Evolutionary conservation across 1,140 invertebrate species (phyloP).

Genomic region (Spodoptera litura): DNA sequence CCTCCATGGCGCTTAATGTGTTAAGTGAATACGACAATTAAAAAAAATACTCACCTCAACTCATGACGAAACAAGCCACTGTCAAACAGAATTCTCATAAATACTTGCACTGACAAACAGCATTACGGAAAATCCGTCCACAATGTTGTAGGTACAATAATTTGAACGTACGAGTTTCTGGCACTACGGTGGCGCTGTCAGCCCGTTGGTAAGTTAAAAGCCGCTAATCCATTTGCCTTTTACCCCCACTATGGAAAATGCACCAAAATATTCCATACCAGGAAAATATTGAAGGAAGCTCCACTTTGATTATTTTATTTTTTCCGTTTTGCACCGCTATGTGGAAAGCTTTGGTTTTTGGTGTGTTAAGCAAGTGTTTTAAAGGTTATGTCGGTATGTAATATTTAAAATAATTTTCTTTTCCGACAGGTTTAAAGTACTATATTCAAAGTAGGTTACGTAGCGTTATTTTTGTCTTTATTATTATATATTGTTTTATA

Average conservation of each 20-base stretch:
- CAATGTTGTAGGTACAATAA: conserved; percentile 21
- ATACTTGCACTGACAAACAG: neutral
- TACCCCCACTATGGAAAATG: conserved; percentile 55
- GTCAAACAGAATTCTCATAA: too few relatives aligned
- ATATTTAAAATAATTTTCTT: too few relatives aligned
- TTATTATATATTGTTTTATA: too few relatives aligned
- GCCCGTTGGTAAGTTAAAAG: conserved; percentile 54
- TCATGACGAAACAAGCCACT: too few relatives aligned
- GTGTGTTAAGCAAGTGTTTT: neutral
- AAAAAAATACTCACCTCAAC: too few relatives aligned
- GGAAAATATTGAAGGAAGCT: conserved; percentile 35
- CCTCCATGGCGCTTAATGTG: too few relatives aligned
- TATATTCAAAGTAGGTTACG: too few relatives aligned
- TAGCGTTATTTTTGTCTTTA: too few relatives aligned
- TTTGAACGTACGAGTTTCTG: conserved; percentile 41
- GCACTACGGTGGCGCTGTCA: conserved; percentile 18
- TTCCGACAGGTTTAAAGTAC: too few relatives aligned
- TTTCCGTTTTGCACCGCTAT: neutral
- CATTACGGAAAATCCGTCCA: neutral
- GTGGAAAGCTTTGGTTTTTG: conserved; percentile 2
- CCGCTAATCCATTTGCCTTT: conserved; percentile 68
- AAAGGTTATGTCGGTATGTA: neutral
- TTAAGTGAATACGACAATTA: too few relatives aligned
- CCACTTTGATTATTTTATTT: conserved; percentile 27
- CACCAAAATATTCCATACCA: conserved; percentile 52